These are phyloP conservation scores for Nesometra sesokonis DNA, from an alignment of 35 echinoderm and acorn worm genomes.

Conservation along the genomic window DNA sequence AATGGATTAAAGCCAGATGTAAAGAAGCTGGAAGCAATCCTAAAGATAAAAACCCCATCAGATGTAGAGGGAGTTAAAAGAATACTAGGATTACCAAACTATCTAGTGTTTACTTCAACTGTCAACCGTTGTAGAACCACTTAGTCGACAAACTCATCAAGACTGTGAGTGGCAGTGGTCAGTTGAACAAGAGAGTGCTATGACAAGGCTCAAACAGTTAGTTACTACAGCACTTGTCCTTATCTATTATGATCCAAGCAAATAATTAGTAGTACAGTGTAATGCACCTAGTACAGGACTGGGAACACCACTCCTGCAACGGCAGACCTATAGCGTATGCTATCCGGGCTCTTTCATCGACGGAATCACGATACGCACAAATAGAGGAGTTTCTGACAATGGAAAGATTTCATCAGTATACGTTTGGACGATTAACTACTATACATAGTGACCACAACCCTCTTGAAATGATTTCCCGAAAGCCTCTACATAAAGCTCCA, in stretches of 20 bases:
- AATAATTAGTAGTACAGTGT: slow-evolving; percentile 12
- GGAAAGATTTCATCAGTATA: slow-evolving; percentile 42
- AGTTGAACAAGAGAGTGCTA: slow-evolving; percentile 25
- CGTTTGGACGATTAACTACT: no score
- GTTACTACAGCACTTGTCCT: slow-evolving; percentile 41
- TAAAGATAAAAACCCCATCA: slow-evolving; percentile 26
- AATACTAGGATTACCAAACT: slow-evolving; percentile 56
- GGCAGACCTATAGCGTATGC: slow-evolving; percentile 44
- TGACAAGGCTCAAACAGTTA: slow-evolving; percentile 17
- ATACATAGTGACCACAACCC: not conserved
- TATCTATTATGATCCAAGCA: slow-evolving; percentile 32
- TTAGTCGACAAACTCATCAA: slow-evolving; percentile 32
- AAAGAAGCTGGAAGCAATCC: slow-evolving; percentile 35
- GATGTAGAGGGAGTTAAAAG: slow-evolving; percentile 40
- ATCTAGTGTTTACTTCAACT: slow-evolving; percentile 42
- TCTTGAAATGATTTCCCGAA: not conserved
- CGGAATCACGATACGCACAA: slow-evolving; percentile 6
- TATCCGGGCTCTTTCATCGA: slow-evolving; percentile 6
- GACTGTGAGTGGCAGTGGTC: slow-evolving; percentile 42
- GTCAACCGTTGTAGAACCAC: slow-evolving; percentile 21
- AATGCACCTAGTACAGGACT: slow-evolving; percentile 37
- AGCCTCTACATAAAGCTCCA: not conserved
- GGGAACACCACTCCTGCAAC: slow-evolving; percentile 19
- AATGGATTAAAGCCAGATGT: slow-evolving; percentile 36
- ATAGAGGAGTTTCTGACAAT: slow-evolving; percentile 29